phyloP scores from a whole-genome alignment of 2,888 invertebrate genomes.

The Hermaeophaga mercurialis region DNA sequence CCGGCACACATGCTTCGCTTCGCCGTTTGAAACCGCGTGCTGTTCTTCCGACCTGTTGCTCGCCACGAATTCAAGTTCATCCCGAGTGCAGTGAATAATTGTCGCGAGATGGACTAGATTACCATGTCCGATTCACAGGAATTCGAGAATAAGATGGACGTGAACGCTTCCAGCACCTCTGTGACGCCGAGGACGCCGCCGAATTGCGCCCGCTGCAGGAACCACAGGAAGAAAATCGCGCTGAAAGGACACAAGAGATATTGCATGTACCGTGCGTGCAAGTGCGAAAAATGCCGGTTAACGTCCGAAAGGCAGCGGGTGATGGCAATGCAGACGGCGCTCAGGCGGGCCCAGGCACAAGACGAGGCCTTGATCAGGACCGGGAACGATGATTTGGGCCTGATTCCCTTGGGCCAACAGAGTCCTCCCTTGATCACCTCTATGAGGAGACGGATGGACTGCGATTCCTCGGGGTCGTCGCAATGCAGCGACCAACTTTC shows the following conservation, averaged over 20 bases:
- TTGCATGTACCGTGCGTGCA: constrained; percentile 84
- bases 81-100: constrained; percentile 21
- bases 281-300: constrained; percentile 83
- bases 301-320: constrained; percentile 86
- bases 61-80: constrained; percentile 13
- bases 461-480: constrained; percentile 68
- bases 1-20: constrained; percentile 12
- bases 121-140: constrained; percentile 59
- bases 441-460: constrained; percentile 54
- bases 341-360: constrained; percentile 82
- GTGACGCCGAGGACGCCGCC: constrained; percentile 79
- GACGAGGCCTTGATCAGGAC: constrained; percentile 69
- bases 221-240: constrained; percentile 86
- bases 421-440: constrained; percentile 56
- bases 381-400: constrained; percentile 53
- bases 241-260: constrained; percentile 92
- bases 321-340: constrained; percentile 87
- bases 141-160: constrained; percentile 61
- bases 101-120: constrained; percentile 12
- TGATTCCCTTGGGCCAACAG: constrained; percentile 49
- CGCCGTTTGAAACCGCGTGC: constrained; percentile 18
- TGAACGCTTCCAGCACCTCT: constrained; percentile 63
- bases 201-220: constrained; percentile 90
- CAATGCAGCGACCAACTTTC: constrained; percentile 60
- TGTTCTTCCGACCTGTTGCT: constrained; percentile 34